Conservation (phyloP, 1,140 invertebrate species). For the Ceratosolen fusciceps region DNA sequence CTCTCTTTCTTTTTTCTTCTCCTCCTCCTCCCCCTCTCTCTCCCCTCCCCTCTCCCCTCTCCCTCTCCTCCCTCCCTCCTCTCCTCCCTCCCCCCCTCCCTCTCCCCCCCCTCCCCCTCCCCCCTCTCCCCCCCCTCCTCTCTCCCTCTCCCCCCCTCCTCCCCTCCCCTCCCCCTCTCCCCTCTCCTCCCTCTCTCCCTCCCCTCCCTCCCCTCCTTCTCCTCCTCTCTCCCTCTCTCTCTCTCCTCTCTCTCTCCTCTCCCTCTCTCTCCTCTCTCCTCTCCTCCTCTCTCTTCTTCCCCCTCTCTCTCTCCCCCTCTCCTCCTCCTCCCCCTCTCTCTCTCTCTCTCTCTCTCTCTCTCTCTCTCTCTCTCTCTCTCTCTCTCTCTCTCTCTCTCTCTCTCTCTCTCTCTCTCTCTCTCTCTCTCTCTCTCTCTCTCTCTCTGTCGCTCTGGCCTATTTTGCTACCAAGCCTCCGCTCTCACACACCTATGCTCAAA, state of each 20-base stretch:
- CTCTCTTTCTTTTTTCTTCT: background rate
- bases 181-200: background rate
- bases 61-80: no score
- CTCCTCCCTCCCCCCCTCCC: background rate
- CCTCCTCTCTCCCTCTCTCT: background rate
- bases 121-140: background rate
- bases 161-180: no score
- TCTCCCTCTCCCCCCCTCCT: conserved; percentile 22
- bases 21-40: no score
- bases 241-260: conserved; percentile 41
- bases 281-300: no score
- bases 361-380: no score
- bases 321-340: background rate
- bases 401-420: background rate
- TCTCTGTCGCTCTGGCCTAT: background rate
- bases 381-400: background rate
- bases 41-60: conserved; percentile 56
- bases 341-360: conserved; percentile 38
- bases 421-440: background rate
- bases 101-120: no score
- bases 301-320: background rate
- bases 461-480: background rate
- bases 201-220: background rate
- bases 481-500: background rate
- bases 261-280: no score